Evolutionary conservation across 1,140 invertebrate species (phyloP), one percentile per base, ranked within the genome.

Genomic region (Chironomus striatipennis): DNA sequence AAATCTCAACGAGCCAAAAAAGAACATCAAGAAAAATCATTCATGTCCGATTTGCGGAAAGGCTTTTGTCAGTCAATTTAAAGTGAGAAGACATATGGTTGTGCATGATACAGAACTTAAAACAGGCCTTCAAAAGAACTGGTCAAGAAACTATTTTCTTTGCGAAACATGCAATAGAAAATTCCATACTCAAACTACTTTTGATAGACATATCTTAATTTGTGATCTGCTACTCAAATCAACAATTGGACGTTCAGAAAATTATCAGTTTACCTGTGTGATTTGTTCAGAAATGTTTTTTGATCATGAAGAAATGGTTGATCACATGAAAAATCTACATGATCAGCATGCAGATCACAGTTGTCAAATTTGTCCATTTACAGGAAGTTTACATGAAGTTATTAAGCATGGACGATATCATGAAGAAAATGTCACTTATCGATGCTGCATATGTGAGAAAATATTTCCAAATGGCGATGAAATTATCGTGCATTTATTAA

Each of bases 31-130:
- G 18, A 70, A 70, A 18, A 70, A 70, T 70, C 65, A 70, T 70
- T 6, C 9, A 7, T 70, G 65, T 70, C 65, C n/a, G 1, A 21
- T 70, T 70, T 70, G 65, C 10, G 65, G 65, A 9, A 70, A 70
- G 10, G 65, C 65, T 1, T 70, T 70, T 10, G 17, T 70, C 9
- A 20, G 17, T 21, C 65, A 70, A 70, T 70, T 70, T 21, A 70
- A 70, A 70, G 65, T 70, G 7, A 18, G 65, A 18, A 18, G 65
- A 20, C 65, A 70, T 17, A 70, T 70, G 65, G 20, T 70, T 21
- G 65, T 70, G 17, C 65, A 70, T 70, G 65, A 70, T 20, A 70
- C 65, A 20, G 65, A 70, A 20, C 65, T 70, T 10, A 70, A 70
- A 21, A 70, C 65, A 10, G 65, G 65, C 0, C 10, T 70, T 10